Evolutionary conservation across 2,797 vertebrate species (phyloP), one percentile per base, ranked within the genome.

Genomic region (Vespertilio murinus): DNA sequence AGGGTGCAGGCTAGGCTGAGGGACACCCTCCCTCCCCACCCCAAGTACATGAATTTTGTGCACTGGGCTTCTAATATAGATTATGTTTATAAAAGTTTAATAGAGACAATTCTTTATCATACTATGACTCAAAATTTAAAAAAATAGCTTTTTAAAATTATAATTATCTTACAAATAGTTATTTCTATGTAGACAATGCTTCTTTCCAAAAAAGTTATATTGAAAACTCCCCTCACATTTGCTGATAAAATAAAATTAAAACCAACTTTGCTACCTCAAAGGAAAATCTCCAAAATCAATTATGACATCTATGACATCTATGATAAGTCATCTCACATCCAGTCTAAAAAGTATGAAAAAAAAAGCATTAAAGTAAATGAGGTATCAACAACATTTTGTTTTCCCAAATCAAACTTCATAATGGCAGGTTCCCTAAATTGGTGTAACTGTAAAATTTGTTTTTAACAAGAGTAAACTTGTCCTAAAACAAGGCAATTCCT

Each of bases 391-490:
- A 75, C 35, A 67, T 61, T 92, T 91, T 90, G 59, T 75, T 95
- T 95, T 74, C 35, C 89, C 12, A 94, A 94, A 78, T 84, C 40
- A 84, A 90, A 90, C n/a, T 88, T 89, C 28, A 30, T 56, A 92
- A 82, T 30, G 93, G 90, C 54, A 81, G 17, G 23, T 69, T 88
- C 90, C 65, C 42, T 83, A 82, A 79, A 79, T 33, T 9, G 33
- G 23, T 59, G 45, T 83, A 83, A 49, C 23, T 91, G 18, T 80
- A 95, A 91, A 81, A 45, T 88, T 79, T 33, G 23, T 30, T 78
- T 92, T 73, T 38, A n/a, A 67, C 16, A 67, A 69, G 13, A 22
- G 6, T 49, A 77, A 82, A 89, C 35, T 84, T 75, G 22, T n/a
- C 88, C 42, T 77, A 71, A 91, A 85, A 74, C 17, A 82, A 71